Conservation (phyloP, 2,113 vertebrate genomes). For the Delphinapterus leucas region DNA sequence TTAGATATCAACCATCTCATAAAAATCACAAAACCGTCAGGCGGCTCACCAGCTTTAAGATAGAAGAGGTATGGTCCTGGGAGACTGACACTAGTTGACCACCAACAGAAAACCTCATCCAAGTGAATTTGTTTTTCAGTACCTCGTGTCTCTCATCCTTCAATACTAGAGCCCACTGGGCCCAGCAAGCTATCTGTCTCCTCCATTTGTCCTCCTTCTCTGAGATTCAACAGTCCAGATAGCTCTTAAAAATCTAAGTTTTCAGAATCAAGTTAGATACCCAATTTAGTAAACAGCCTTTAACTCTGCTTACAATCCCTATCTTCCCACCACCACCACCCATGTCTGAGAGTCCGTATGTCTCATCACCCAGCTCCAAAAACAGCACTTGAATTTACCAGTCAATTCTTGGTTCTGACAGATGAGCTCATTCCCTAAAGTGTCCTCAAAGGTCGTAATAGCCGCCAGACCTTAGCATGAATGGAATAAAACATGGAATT, state of each 20-base stretch:
- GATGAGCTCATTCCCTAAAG: not conserved
- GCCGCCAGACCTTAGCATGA: not conserved
- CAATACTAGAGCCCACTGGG: not conserved
- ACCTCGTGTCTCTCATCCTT: too few relatives aligned
- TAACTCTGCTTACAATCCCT: not conserved
- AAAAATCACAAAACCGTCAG: not conserved
- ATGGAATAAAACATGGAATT: not conserved
- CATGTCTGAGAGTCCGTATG: not conserved
- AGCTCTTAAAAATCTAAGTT: not conserved
- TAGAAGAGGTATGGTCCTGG: not conserved
- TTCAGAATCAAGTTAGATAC: not conserved
- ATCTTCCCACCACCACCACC: not conserved
- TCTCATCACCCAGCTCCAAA: not conserved
- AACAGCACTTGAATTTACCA: not conserved
- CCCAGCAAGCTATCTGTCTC: not conserved
- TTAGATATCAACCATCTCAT: not conserved
- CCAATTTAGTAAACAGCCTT: not conserved
- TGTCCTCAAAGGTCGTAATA: not conserved
- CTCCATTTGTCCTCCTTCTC: not conserved
- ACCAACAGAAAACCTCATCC: accelerated
- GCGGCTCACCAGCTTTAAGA: not conserved
- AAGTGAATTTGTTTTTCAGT: not conserved
- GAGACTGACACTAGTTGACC: not conserved
- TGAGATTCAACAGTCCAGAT: not conserved
- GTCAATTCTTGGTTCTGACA: not conserved